These are phyloP conservation scores for Lophius piscatorius DNA, from an alignment of 2,113 vertebrate genomes.

Conservation along the genomic window DNA sequence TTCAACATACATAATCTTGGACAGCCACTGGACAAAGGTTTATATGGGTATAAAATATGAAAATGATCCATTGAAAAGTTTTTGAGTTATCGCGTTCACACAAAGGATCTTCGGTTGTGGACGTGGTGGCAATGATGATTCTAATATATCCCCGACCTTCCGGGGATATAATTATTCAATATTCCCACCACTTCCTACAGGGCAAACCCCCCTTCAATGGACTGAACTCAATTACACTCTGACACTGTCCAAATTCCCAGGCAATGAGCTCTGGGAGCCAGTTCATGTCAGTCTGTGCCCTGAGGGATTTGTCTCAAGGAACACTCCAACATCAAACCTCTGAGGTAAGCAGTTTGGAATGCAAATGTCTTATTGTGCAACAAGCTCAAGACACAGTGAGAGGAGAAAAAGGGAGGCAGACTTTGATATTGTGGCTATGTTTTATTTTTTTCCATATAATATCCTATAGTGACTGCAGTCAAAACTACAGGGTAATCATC, in stretches of 20 bases:
- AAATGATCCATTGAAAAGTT: no score
- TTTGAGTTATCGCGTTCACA: no score
- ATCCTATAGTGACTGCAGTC: slow-evolving; percentile 1
- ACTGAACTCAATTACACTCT: slow-evolving; percentile 68
- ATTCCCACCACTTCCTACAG: slow-evolving; percentile 24
- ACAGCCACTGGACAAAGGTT: no score
- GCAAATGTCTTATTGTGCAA: slow-evolving; percentile 29
- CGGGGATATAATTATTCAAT: slow-evolving; percentile 7
- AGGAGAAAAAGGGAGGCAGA: background rate
- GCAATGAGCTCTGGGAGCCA: slow-evolving; percentile 61
- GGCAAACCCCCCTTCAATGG: slow-evolving; percentile 14
- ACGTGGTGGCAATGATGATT: no score
- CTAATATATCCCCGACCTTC: no score
- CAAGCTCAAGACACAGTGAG: slow-evolving; percentile 8
- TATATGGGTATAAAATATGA: no score
- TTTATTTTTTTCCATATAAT: slow-evolving; percentile 4
- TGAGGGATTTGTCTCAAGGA: slow-evolving; percentile 59
- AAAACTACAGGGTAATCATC: slow-evolving; percentile 18
- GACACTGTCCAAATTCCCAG: slow-evolving; percentile 61
- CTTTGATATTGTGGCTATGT: slow-evolving; percentile 1
- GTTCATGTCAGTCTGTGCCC: slow-evolving; percentile 56
- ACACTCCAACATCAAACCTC: slow-evolving; percentile 44
- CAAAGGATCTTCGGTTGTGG: no score
- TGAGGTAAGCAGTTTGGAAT: slow-evolving; percentile 30
- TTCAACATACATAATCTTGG: no score